Percentiles rank a stretch among this genome's conserved stretches.
Conservation (phyloP, 1,140 invertebrate genomes). For the Drosophila kikkawai region DNA sequence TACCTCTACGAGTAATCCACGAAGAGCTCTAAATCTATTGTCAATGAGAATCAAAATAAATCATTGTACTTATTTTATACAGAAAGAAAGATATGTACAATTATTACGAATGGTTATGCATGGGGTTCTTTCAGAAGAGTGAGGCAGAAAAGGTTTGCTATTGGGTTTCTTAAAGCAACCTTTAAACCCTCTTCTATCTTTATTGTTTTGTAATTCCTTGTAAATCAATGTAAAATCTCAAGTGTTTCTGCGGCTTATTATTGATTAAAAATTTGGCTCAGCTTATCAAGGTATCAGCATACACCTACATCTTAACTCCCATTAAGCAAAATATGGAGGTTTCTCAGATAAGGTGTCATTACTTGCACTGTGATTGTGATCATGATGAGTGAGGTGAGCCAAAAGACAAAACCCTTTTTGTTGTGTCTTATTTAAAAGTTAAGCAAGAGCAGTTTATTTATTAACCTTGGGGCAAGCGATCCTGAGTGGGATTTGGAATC, state of each 20-base stretch:
- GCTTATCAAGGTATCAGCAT: neutral
- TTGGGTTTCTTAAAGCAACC: neutral
- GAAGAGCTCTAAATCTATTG: slow-evolving; percentile 74
- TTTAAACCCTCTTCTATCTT: neutral
- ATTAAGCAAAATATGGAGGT: neutral
- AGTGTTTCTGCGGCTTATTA: slow-evolving; percentile 1
- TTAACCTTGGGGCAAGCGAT: slow-evolving; percentile 1
- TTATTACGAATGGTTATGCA: neutral
- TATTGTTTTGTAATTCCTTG: neutral
- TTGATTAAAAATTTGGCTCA: slow-evolving; percentile 1
- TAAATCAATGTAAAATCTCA: slow-evolving; percentile 19
- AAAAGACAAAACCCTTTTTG: neutral
- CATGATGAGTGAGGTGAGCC: neutral
- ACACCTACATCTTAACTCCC: neutral
- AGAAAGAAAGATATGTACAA: slow-evolving; percentile 85
- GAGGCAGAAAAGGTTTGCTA: neutral
- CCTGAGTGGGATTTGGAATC: neutral
- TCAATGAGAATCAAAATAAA: slow-evolving; percentile 89
- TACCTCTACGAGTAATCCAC: slow-evolving; percentile 67
- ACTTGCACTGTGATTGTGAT: neutral
- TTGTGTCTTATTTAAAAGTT: neutral
- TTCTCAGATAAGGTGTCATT: neutral
- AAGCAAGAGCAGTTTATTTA: neutral
- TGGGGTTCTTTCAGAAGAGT: neutral
- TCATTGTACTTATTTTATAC: slow-evolving; percentile 89